Conservation (phyloP, 2,797 vertebrate species). For the Lindbergichthys nudifrons region DNA sequence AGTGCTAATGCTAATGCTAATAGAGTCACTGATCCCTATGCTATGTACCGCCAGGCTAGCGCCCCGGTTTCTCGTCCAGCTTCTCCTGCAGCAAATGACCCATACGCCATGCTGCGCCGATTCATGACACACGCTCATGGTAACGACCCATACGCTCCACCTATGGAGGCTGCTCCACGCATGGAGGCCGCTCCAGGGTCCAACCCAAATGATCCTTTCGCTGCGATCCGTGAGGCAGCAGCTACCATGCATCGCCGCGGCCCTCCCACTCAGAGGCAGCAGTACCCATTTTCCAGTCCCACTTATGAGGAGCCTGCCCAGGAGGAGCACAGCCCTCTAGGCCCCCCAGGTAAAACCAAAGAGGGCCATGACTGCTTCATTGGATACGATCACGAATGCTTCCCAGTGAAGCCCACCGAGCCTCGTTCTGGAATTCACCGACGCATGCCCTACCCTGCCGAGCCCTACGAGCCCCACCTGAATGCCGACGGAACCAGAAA, state of each 20-base stretch:
- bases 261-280: slow-evolving; percentile 57
- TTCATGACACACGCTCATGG: slow-evolving; percentile 62
- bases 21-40: slow-evolving; percentile 75
- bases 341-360: slow-evolving; percentile 86
- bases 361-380: slow-evolving; percentile 88
- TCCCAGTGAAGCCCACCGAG: slow-evolving; percentile 68
- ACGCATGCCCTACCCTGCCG: slow-evolving; percentile 58
- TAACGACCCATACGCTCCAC: slow-evolving; percentile 62
- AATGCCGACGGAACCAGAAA: slow-evolving; percentile 75
- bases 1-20: slow-evolving; percentile 60
- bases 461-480: slow-evolving; percentile 83
- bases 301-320: slow-evolving; percentile 63
- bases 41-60: slow-evolving; percentile 68
- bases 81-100: slow-evolving; percentile 56
- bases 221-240: slow-evolving; percentile 54
- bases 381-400: slow-evolving; percentile 85
- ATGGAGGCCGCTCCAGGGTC: slow-evolving; percentile 60
- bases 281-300: slow-evolving; percentile 59
- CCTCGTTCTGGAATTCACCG: slow-evolving; percentile 67
- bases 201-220: slow-evolving; percentile 71
- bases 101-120: slow-evolving; percentile 56
- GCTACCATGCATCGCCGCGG: slow-evolving; percentile 69
- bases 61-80: slow-evolving; percentile 44
- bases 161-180: slow-evolving; percentile 52
- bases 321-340: slow-evolving; percentile 78